Evolutionary conservation across 2,888 invertebrate genomes (phyloP).

Genomic region (Cistogaster globosa): DNA sequence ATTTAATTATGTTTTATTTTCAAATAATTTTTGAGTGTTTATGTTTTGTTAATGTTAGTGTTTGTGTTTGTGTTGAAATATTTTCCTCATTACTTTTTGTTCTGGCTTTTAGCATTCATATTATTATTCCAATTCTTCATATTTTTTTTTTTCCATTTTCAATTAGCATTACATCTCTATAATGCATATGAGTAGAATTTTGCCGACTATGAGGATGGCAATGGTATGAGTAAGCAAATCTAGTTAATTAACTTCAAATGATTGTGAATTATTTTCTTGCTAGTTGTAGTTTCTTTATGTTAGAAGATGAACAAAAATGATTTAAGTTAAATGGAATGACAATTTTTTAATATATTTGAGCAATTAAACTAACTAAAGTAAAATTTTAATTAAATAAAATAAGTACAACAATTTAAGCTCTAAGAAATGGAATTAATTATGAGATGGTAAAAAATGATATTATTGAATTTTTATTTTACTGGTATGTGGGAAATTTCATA

Average conservation of each 20-base stretch:
- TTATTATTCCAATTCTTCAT: neutral
- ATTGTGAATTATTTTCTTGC: constrained; percentile 42
- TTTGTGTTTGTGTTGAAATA: too few relatives aligned
- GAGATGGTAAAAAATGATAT: too few relatives aligned
- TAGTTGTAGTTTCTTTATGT: neutral
- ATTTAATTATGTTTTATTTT: too few relatives aligned
- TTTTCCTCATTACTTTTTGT: too few relatives aligned
- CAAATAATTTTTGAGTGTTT: too few relatives aligned
- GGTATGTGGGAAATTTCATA: too few relatives aligned
- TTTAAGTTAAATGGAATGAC: too few relatives aligned
- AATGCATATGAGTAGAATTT: neutral
- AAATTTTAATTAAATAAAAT: constrained; percentile 25
- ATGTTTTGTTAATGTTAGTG: too few relatives aligned
- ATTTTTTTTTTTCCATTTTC: neutral
- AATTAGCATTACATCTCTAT: neutral
- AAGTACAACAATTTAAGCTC: constrained; percentile 10
- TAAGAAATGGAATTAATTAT: too few relatives aligned
- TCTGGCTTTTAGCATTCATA: neutral
- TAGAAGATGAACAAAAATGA: constrained; percentile 31
- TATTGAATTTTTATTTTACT: too few relatives aligned
- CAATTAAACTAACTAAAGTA: constrained; percentile 50
- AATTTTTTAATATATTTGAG: constrained; percentile 22
- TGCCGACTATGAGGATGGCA: neutral
- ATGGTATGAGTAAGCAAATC: constrained; percentile 61
- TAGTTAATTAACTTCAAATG: constrained; percentile 65